phyloP scores from a whole-genome alignment of 2,797 vertebrate genomes.

The Australoheros facetus region DNA sequence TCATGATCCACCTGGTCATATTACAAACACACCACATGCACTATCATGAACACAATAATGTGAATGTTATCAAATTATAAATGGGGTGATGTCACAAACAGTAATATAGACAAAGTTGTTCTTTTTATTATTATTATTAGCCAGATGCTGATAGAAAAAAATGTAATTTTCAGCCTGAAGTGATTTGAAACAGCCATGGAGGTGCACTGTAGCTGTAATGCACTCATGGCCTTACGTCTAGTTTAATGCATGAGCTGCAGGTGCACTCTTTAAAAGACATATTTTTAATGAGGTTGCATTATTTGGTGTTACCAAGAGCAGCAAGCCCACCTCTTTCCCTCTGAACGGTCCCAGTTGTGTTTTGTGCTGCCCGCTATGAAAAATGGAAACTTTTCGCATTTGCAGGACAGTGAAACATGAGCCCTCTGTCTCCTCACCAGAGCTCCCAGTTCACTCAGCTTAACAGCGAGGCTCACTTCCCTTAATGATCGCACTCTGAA shows the following conservation, averaged over 20 bases:
- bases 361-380: constrained; percentile 22
- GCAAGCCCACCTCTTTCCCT: constrained; percentile 12
- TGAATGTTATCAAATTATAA: too few relatives aligned
- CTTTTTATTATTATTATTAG: too few relatives aligned
- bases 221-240: neutral
- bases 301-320: constrained; percentile 36
- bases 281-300: constrained; percentile 13
- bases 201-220: neutral
- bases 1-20: too few relatives aligned
- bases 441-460: constrained; percentile 22
- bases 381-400: neutral
- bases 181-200: neutral
- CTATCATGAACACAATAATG: too few relatives aligned
- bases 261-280: constrained; percentile 27
- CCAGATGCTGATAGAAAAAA: neutral
- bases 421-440: neutral
- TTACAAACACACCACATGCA: too few relatives aligned
- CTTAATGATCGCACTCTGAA: constrained; percentile 19
- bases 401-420: neutral
- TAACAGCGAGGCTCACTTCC: constrained; percentile 24
- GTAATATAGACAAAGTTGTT: too few relatives aligned
- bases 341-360: constrained; percentile 1
- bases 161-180: neutral
- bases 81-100: too few relatives aligned
- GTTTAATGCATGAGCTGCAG: constrained; percentile 31